Evolutionary conservation across 2,888 invertebrate genomes (phyloP).

Genomic region (Graphium colonna): DNA sequence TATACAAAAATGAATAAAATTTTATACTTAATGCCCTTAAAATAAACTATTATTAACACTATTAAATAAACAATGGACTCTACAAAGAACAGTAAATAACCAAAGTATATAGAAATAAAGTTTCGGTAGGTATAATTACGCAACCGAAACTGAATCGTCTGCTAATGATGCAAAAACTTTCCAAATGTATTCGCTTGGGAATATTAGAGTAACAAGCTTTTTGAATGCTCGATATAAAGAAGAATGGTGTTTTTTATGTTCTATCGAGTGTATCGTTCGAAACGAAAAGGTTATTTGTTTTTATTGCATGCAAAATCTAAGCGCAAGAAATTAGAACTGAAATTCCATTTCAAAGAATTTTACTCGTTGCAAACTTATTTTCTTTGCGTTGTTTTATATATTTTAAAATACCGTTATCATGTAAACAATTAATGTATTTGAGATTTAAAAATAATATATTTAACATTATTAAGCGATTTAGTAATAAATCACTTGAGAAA

Average conservation of each 20-base stretch:
- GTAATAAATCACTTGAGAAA: too few species aligned
- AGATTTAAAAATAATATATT: too few species aligned
- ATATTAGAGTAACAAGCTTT: background rate
- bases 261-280: background rate
- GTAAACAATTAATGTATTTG: too few species aligned
- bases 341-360: too few species aligned
- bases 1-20: too few species aligned
- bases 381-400: too few species aligned
- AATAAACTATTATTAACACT: too few species aligned
- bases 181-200: background rate
- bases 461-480: too few species aligned
- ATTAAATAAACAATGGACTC: background rate
- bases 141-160: constrained; percentile 7
- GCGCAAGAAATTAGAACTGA: too few species aligned
- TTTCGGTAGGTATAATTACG: constrained; percentile 7
- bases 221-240: constrained; percentile 2
- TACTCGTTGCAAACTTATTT: too few species aligned
- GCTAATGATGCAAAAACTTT: constrained; percentile 22
- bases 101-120: background rate
- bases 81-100: background rate
- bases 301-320: background rate
- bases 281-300: background rate
- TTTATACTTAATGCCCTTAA: too few species aligned
- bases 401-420: too few species aligned
- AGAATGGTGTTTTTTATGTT: constrained; percentile 1